Percentiles rank a stretch among this genome's conserved stretches.
Evolutionary conservation across 2,888 invertebrate species (phyloP).

Genomic region (Busseola fusca): DNA sequence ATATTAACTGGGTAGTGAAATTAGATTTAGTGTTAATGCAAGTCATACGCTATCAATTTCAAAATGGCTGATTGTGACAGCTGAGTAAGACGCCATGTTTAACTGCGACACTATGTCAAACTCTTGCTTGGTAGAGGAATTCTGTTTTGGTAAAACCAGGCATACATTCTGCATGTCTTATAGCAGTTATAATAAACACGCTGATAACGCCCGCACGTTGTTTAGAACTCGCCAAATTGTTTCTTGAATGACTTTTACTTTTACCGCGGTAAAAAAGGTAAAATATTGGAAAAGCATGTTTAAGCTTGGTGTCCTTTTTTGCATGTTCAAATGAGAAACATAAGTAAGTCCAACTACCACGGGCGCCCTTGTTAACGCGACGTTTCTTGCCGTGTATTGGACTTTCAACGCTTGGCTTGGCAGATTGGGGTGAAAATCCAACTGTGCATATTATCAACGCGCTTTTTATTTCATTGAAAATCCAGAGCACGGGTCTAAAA

Average conservation of each 20-base stretch:
- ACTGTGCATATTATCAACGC: not conserved
- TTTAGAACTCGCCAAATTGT: not conserved
- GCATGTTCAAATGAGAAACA: conserved; percentile 7
- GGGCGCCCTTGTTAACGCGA: not conserved
- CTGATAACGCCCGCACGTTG: not conserved
- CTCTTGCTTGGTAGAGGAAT: not conserved
- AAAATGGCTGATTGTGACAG: not conserved
- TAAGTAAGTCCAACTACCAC: not conserved
- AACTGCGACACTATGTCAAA: not conserved
- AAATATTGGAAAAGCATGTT: not conserved
- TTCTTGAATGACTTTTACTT: not conserved
- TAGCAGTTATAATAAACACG: not conserved
- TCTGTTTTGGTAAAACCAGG: not conserved
- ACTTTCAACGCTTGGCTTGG: not conserved
- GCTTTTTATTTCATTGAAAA: not conserved
- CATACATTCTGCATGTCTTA: not conserved
- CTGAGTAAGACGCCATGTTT: not conserved
- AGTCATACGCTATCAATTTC: not conserved
- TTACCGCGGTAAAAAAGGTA: not conserved
- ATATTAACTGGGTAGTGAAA: not conserved
- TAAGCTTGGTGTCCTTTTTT: not conserved
- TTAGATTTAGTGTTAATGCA: not conserved
- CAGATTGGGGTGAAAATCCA: not conserved
- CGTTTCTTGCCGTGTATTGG: not conserved
- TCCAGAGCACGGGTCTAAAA: not conserved